These are phyloP conservation scores for Pseudomyrmex flavicornis DNA, from an alignment of 1,140 invertebrate species.

Conservation along the genomic window DNA sequence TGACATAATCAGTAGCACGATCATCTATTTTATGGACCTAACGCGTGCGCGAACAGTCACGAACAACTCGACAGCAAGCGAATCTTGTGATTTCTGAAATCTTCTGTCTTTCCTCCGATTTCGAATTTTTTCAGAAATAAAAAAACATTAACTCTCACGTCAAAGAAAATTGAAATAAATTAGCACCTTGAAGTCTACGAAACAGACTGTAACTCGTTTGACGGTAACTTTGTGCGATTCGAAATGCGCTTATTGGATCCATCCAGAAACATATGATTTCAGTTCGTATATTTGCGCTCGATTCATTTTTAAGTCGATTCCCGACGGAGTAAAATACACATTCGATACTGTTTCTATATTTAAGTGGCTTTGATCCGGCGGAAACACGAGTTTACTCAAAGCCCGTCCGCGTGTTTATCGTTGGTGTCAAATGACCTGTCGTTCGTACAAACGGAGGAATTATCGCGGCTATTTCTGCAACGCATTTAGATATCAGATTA, in stretches of 20 bases:
- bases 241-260: neutral
- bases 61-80: constrained; percentile 27
- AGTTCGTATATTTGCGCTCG: neutral
- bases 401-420: neutral
- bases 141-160: neutral
- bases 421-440: neutral
- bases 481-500: constrained; percentile 44
- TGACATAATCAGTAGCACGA: constrained; percentile 83
- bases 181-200: too few species aligned
- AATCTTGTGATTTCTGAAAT: neutral
- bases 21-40: constrained; percentile 76
- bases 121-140: neutral
- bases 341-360: constrained; percentile 28
- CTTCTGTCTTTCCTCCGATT: neutral
- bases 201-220: too few species aligned
- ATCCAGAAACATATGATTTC: neutral
- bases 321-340: neutral
- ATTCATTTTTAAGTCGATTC: constrained; percentile 11
- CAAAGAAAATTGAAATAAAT: neutral
- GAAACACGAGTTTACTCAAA: constrained; percentile 10
- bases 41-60: constrained; percentile 65
- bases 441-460: constrained; percentile 6
- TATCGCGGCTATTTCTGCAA: constrained; percentile 37
- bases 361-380: constrained; percentile 26
- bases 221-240: neutral